These are phyloP conservation scores for Sciurus niger DNA, from an alignment of 2,113 vertebrate species.

Conservation along the genomic window DNA sequence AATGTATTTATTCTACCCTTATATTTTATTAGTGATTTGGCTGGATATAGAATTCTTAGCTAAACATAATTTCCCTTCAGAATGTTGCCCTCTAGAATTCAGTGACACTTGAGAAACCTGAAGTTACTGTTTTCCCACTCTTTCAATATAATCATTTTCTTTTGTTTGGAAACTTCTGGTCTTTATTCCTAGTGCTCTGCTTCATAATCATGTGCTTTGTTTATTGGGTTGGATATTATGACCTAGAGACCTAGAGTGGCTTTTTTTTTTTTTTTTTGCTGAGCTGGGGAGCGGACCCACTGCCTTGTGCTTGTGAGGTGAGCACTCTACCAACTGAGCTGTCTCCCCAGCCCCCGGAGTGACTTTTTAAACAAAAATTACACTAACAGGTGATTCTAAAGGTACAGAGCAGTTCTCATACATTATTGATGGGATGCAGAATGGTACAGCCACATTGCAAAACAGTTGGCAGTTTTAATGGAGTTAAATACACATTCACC, in stretches of 20 bases:
- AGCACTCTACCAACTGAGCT: too few species aligned
- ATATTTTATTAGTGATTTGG: neutral
- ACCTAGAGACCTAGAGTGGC: neutral
- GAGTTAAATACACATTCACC: neutral
- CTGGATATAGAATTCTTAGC: slow-evolving; percentile 17
- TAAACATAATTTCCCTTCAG: neutral
- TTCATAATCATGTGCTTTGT: neutral
- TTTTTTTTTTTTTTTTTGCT: neutral
- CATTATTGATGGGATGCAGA: slow-evolving; percentile 1
- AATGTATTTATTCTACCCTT: neutral
- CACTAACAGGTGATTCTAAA: neutral
- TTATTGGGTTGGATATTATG: neutral
- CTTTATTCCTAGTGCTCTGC: neutral
- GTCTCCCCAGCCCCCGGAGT: too few species aligned
- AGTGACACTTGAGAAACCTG: neutral
- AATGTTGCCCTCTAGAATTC: slow-evolving; percentile 24
- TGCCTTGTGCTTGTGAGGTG: too few species aligned
- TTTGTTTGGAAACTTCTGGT: neutral
- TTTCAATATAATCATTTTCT: neutral
- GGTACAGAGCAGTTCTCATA: neutral
- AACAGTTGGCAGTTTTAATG: neutral
- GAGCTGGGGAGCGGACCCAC: too few species aligned
- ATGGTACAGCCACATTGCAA: neutral
- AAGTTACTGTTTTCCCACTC: neutral
- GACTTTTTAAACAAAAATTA: neutral